Percentiles rank a stretch among this genome's conserved stretches.
Evolutionary conservation across 2,888 invertebrate species (phyloP).

Genomic region (Euzophera pinguis): DNA sequence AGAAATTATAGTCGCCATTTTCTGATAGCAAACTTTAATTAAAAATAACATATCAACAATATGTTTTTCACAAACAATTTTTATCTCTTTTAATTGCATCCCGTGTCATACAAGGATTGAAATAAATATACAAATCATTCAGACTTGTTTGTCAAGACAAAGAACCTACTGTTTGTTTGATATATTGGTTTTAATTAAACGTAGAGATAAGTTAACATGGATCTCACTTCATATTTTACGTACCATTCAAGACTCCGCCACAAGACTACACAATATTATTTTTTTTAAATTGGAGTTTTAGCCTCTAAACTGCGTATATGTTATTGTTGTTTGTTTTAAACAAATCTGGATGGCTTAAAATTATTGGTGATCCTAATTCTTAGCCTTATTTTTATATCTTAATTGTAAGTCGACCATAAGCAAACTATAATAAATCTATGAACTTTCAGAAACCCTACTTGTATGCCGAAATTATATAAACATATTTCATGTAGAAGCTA

Average conservation of each 20-base stretch:
- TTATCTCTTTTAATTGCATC: constrained; percentile 1
- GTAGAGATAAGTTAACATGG: constrained; percentile 3
- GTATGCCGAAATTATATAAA: no score
- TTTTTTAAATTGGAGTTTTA: not conserved
- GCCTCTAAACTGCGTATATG: no score
- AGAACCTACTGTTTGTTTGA: constrained; percentile 7
- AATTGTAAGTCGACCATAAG: no score
- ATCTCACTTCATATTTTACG: constrained; percentile 1
- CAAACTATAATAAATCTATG: no score
- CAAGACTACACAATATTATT: not conserved
- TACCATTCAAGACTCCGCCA: constrained; percentile 1
- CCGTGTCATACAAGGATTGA: constrained; percentile 7
- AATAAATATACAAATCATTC: constrained; percentile 1
- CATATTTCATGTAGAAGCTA: no score
- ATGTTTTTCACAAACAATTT: not conserved
- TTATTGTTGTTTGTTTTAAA: no score
- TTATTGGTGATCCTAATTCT: no score
- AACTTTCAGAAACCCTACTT: no score
- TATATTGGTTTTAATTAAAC: constrained; percentile 8
- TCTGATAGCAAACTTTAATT: no score
- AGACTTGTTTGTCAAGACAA: constrained; percentile 8
- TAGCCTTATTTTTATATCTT: no score
- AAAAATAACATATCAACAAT: not conserved
- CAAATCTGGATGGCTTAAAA: no score
- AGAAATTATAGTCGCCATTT: no score